phyloP scores from a whole-genome alignment of 2,888 invertebrate species.

The Dichetophora obliterata region DNA sequence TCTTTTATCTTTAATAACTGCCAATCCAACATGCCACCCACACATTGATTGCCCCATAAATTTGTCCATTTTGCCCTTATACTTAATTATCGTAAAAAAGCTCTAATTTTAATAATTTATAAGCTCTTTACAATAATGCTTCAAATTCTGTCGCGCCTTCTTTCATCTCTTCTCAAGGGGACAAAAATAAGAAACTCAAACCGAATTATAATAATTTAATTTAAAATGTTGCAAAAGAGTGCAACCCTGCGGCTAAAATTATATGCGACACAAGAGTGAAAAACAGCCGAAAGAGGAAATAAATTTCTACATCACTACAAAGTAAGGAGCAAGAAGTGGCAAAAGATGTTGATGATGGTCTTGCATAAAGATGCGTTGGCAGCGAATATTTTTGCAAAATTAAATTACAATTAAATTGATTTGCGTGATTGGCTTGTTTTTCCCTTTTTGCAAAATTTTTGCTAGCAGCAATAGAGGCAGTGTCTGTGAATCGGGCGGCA shows the following conservation, averaged over 20 bases:
- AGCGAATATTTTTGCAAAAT: conserved; percentile 30
- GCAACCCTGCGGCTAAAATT: neutral
- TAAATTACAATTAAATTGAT: conserved; percentile 41
- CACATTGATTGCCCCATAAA: neutral
- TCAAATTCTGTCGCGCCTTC: neutral
- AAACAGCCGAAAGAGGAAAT: neutral
- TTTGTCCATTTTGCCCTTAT: neutral
- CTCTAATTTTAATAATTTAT: conserved; percentile 6
- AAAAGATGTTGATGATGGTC: neutral
- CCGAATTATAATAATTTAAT: conserved; percentile 24
- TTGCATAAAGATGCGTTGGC: neutral
- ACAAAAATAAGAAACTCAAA: conserved; percentile 10
- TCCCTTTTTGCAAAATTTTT: conserved; percentile 18
- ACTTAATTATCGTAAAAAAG: neutral
- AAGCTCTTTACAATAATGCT: neutral
- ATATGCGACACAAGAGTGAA: neutral
- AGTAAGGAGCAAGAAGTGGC: neutral
- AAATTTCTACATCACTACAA: neutral
- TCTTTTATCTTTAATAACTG: too few relatives aligned
- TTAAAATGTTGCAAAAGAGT: neutral
- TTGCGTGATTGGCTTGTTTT: conserved; percentile 41
- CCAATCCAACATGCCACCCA: too few relatives aligned
- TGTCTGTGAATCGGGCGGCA: too few relatives aligned
- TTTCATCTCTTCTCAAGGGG: neutral
- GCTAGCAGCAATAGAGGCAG: neutral